Evolutionary conservation across 2,797 vertebrate genomes (phyloP).

Genomic region (Yasuhikotakia modesta): DNA sequence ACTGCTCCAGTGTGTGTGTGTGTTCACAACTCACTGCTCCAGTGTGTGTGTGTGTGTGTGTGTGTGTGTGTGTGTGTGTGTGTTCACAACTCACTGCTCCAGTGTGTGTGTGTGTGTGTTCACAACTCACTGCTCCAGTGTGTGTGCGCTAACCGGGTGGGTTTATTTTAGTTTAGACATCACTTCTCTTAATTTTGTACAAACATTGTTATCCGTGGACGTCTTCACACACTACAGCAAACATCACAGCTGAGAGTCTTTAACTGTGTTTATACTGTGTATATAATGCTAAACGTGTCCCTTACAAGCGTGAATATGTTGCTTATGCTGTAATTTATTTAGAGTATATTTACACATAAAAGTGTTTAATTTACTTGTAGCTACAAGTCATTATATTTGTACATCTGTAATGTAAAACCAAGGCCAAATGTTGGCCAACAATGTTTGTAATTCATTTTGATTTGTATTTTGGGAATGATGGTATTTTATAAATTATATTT

Average conservation of each 20-base stretch:
- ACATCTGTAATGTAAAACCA: neutral
- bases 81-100: too few relatives aligned
- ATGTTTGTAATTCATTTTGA: neutral
- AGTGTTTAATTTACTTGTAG: conserved; percentile 6
- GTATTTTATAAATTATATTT: neutral
- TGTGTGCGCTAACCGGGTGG: too few relatives aligned
- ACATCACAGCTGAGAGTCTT: neutral
- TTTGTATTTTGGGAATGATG: neutral
- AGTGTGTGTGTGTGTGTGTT: too few relatives aligned
- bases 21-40: too few relatives aligned
- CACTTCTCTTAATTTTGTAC: too few relatives aligned
- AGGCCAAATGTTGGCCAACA: neutral
- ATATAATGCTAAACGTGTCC: neutral
- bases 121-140: too few relatives aligned
- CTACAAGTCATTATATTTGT: neutral
- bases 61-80: too few relatives aligned
- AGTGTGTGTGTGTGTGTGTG: too few relatives aligned
- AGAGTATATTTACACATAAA: neutral
- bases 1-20: too few relatives aligned
- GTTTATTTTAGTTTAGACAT: too few relatives aligned
- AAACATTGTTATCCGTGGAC: neutral
- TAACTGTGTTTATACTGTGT: neutral
- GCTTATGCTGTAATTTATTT: neutral
- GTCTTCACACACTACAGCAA: conserved; percentile 18
- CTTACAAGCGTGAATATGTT: conserved; percentile 15